Conservation (phyloP, 2,888 invertebrate species). For the Drosophila ustulata region DNA sequence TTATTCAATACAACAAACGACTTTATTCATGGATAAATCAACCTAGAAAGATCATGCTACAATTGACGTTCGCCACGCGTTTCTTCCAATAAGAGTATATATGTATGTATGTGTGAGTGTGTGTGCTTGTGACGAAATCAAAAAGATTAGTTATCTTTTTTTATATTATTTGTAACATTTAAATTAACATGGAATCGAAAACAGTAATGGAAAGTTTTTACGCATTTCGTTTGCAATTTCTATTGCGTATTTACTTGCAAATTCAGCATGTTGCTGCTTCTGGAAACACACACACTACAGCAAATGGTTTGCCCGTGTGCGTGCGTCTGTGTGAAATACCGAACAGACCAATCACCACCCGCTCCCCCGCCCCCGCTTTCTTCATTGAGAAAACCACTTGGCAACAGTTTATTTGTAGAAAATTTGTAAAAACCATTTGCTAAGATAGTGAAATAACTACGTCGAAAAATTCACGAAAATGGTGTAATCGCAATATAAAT, state of each 20-base stretch:
- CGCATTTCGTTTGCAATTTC: background rate
- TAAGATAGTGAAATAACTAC: background rate
- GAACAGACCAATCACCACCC: conserved; percentile 8
- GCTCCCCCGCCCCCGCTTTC: conserved; percentile 11
- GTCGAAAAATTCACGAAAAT: background rate
- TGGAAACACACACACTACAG: conserved; percentile 51
- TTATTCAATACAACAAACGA: conserved; percentile 50
- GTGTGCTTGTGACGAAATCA: conserved; percentile 57
- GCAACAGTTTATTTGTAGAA: conserved; percentile 44
- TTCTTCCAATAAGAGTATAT: conserved; percentile 50
- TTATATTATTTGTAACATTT: background rate
- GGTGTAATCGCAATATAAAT: background rate
- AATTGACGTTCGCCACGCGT: conserved; percentile 67
- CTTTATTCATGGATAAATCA: conserved; percentile 39
- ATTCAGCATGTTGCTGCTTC: conserved; percentile 52
- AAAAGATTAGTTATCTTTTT: conserved; percentile 41
- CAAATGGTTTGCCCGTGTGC: conserved; percentile 10
- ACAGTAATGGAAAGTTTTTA: background rate
- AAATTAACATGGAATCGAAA: background rate
- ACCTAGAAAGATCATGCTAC: conserved; percentile 17
- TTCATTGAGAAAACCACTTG: conserved; percentile 45
- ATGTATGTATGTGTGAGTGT: conserved; percentile 23
- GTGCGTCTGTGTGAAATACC: conserved; percentile 51
- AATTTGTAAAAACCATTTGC: conserved; percentile 9
- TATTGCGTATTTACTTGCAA: background rate